A percentile compares a stretch with the other conserved stretches of the same genome.
phyloP scores from a whole-genome alignment of 1,140 invertebrate genomes.

The Drosophila fuyamai region DNA sequence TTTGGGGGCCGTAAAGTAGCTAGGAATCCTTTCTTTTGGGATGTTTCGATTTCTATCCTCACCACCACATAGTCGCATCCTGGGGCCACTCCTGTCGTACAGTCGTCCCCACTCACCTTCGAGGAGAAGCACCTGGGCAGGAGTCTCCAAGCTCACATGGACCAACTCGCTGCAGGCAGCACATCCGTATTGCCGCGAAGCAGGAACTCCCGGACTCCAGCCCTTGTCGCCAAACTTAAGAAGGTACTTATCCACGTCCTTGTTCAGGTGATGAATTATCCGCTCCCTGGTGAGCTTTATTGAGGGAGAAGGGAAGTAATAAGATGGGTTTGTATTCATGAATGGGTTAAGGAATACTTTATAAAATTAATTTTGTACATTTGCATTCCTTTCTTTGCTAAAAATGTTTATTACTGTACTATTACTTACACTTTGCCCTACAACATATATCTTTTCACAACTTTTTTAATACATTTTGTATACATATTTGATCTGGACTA shows the following conservation, averaged over 20 bases:
- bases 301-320: not conserved
- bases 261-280: slow-evolving; percentile 7
- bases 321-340: too few species aligned
- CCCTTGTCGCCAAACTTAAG: slow-evolving; percentile 16
- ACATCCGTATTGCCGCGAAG: not conserved
- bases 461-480: too few species aligned
- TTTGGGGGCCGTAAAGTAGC: not conserved
- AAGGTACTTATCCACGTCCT: slow-evolving; percentile 21
- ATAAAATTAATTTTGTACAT: too few species aligned
- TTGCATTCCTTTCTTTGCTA: too few species aligned
- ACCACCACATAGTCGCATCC: slow-evolving; percentile 3
- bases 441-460: too few species aligned
- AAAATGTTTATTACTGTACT: too few species aligned
- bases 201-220: slow-evolving; percentile 11
- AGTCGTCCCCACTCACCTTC: not conserved
- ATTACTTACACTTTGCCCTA: too few species aligned
- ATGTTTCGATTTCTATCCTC: not conserved
- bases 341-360: too few species aligned
- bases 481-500: too few species aligned
- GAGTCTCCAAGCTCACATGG: slow-evolving; percentile 7
- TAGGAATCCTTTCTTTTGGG: not conserved
- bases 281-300: slow-evolving; percentile 15
- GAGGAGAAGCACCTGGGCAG: slow-evolving; percentile 3
- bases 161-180: slow-evolving; percentile 5
- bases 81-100: not conserved